Conservation (phyloP, 1,140 invertebrate species). For the Microplitis demolitor region DNA sequence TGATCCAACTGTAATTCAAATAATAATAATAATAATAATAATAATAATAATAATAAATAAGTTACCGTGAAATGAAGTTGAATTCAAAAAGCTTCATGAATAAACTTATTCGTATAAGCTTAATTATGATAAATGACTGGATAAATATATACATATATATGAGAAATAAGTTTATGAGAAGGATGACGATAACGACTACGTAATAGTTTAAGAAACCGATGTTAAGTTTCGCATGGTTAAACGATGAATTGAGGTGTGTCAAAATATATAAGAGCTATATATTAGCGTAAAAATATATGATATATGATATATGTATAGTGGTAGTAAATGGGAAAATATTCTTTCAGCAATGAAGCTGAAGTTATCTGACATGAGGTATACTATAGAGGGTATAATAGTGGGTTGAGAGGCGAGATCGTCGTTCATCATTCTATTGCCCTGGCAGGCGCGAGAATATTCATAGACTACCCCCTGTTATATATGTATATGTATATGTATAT, state of each 20-base stretch:
- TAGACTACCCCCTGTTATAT: constrained; percentile 40
- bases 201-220: constrained; percentile 58
- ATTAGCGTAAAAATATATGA: neutral
- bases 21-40: neutral
- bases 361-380: neutral
- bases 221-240: constrained; percentile 48
- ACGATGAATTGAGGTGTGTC: constrained; percentile 44
- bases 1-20: neutral
- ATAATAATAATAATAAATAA: neutral
- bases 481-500: neutral
- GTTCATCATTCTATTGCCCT: constrained; percentile 53
- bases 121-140: constrained; percentile 55
- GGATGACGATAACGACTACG: neutral
- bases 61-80: neutral
- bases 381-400: too few relatives aligned
- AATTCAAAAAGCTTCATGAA: constrained; percentile 6
- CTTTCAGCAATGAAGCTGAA: neutral
- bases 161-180: neutral
- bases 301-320: too few relatives aligned
- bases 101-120: constrained; percentile 34
- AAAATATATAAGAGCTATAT: neutral
- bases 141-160: too few relatives aligned
- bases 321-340: constrained; percentile 21
- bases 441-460: constrained; percentile 53
- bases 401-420: constrained; percentile 39